Evolutionary conservation across 2,888 invertebrate genomes (phyloP).

Genomic region (Tyria jacobaeae): DNA sequence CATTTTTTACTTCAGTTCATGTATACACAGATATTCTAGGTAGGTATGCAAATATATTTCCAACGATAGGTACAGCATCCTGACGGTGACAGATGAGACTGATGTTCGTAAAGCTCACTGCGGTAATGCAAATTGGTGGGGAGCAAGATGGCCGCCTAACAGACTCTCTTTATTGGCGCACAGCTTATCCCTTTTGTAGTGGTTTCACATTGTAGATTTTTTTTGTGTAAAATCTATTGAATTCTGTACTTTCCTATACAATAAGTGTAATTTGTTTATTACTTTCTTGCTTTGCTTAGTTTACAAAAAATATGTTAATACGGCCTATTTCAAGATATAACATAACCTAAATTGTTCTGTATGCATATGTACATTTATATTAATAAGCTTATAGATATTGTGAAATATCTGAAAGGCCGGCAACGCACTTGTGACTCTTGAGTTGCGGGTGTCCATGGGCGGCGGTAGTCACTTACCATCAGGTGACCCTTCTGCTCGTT

Average conservation of each 20-base stretch:
- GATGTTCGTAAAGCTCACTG: conserved; percentile 43
- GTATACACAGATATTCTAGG: conserved; percentile 8
- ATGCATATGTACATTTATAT: no score
- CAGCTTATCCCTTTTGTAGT: conserved; percentile 26
- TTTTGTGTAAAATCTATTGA: conserved; percentile 10
- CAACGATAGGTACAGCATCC: conserved; percentile 43
- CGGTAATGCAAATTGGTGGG: conserved; percentile 53
- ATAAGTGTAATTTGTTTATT: background rate
- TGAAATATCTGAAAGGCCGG: no score
- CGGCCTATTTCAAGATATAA: no score
- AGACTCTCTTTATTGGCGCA: conserved; percentile 56
- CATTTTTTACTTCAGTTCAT: background rate
- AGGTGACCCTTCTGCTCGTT: no score
- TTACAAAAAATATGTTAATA: no score
- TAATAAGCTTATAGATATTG: no score
- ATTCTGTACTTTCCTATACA: background rate
- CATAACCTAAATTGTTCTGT: no score
- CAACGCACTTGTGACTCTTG: no score
- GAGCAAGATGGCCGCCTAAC: conserved; percentile 68
- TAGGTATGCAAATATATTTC: conserved; percentile 12
- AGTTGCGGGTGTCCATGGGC: no score
- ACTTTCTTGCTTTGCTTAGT: no score
- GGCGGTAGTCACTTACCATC: no score
- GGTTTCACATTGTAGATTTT: conserved; percentile 38
- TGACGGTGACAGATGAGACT: conserved; percentile 66